Evolutionary conservation across 2,888 invertebrate species (phyloP), one percentile per base, ranked within the genome.

Genomic region (Choreutis nemorana): DNA sequence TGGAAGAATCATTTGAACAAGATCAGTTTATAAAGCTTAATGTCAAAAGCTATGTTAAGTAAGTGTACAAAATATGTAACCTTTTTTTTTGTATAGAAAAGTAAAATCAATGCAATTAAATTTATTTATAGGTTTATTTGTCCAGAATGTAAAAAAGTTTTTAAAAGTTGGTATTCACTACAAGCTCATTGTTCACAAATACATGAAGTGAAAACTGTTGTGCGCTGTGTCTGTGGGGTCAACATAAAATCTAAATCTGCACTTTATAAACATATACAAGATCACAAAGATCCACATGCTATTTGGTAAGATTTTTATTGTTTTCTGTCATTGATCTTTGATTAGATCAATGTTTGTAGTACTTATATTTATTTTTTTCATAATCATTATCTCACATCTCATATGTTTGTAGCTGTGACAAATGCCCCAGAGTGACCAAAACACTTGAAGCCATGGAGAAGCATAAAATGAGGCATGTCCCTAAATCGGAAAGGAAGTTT

Each of bases 261-360:
- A 23, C 63, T 82, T 45, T 81, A 81, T 40, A 79, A 80, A 49
- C 81, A 81, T 43, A 62, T 81, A 20, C 66, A 77, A 35, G 79
- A 78, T 40, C 81, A 81, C 43, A 79, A 72, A 42, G 75, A 73
- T 37, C 79, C 79, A 6, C 65, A 72, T 50, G 56, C 68, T 12
- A 55, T 78, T 29, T 62, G 67, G 81, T 81, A 52, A 66, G 73
- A 29, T 27, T 21, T 28, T 12, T 14, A 30, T 6, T n/a, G 2
- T 26, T 5, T 13, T 13, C 9, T 22, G 3, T 14, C n/a, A 20
- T 25, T 9, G 12, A 11, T 25, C 20, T 24, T 21, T 18, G 12
- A 16, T 7, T 14, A 16, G 12, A 22, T 29, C 6, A 29, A 14
- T 11, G 12, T 14, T 21, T 33, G 5, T 23, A 18, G 7, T 21